Conservation (phyloP, 2,797 vertebrate species). For the Clarias platycephalus region DNA sequence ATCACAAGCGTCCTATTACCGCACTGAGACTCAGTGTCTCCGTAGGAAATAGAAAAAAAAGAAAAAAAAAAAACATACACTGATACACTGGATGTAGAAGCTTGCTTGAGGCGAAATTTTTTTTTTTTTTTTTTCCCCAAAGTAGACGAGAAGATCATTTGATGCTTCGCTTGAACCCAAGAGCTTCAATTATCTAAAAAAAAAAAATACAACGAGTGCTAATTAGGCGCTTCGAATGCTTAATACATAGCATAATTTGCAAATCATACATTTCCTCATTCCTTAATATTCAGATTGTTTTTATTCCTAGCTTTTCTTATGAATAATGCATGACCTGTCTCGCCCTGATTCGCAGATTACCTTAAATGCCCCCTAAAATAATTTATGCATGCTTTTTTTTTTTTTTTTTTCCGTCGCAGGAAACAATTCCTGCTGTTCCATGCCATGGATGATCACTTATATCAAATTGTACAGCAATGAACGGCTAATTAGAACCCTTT, state of each 20-base stretch:
- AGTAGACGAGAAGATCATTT: neutral
- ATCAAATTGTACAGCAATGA: neutral
- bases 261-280: neutral
- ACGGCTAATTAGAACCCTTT: slow-evolving; percentile 21
- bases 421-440: neutral
- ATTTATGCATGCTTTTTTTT: slow-evolving; percentile 22
- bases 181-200: neutral
- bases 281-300: neutral
- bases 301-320: neutral
- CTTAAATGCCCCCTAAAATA: neutral
- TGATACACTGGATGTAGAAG: neutral
- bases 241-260: neutral
- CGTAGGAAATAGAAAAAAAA: neutral
- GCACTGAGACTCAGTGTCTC: neutral
- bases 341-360: slow-evolving; percentile 13
- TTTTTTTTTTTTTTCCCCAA: neutral
- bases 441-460: slow-evolving; percentile 3
- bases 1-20: neutral
- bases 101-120: neutral
- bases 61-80: neutral
- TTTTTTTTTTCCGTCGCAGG: neutral
- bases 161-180: neutral
- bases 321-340: slow-evolving; percentile 8
- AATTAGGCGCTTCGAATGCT: neutral
- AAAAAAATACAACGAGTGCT: neutral